Percentiles rank a stretch among this genome's conserved stretches.
Evolutionary conservation across 2,797 vertebrate species (phyloP).

Genomic region (Antrozous pallidus): DNA sequence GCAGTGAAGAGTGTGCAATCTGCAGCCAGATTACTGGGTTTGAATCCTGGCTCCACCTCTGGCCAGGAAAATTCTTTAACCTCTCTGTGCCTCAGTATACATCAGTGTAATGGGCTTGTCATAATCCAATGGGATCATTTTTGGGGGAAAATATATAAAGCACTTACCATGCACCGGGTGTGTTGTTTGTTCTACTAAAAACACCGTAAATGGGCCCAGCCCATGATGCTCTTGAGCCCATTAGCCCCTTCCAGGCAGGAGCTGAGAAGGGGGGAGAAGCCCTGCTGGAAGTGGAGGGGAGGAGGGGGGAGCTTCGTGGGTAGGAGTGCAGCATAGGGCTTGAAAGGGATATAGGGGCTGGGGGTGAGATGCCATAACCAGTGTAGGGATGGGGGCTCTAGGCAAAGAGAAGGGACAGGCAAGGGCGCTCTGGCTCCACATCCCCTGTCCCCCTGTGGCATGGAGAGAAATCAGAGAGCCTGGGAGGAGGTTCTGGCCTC

Average conservation of each 20-base stretch:
- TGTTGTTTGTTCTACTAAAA: not conserved
- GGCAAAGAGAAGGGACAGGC: not conserved
- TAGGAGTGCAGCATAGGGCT: not conserved
- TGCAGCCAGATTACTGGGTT: not conserved
- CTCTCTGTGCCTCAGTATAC: not conserved
- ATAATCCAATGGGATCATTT: not conserved
- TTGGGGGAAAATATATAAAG: not conserved
- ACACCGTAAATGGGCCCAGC: not conserved
- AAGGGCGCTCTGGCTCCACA: not conserved
- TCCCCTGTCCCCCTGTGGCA: not conserved
- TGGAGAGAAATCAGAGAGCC: not conserved
- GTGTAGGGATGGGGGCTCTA: not conserved
- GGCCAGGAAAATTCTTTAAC: not conserved
- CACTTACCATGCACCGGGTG: not conserved
- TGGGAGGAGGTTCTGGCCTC: not conserved
- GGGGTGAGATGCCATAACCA: not conserved
- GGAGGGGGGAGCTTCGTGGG: too few relatives aligned
- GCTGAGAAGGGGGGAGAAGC: too few relatives aligned
- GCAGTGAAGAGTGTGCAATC: not conserved
- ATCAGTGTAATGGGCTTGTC: not conserved
- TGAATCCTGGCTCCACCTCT: not conserved
- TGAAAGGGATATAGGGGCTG: not conserved
- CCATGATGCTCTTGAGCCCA: not conserved
- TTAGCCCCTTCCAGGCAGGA: not conserved
- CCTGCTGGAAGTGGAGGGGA: too few relatives aligned